Evolutionary conservation across 2,113 vertebrate species (phyloP), one percentile per base, ranked within the genome.

Genomic region (Oncorhynchus kisutch): DNA sequence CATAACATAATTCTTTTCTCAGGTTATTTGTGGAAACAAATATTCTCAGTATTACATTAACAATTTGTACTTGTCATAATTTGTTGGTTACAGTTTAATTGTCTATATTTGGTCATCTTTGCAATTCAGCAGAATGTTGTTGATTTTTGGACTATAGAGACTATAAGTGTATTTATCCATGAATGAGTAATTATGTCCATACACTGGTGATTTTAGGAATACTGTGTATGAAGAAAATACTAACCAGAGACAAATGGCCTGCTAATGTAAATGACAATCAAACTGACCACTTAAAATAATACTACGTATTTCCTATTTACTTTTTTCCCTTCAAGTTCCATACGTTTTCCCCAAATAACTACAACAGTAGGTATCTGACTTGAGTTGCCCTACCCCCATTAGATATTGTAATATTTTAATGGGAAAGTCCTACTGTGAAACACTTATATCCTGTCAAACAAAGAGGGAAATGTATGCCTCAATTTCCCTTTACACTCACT

Each of bases 191-290:
- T 31, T 31, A n/a, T 69, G 31, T 45, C 31, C 18, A 24, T 16
- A 45, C 67, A 69, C 67, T n/a, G 20, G 54, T 18, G 67, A n/a
- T 20, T 69, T 67, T 13, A 16, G 66, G 34, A 48, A 69, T 45
- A 14, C 22, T 29, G 24, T 29, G 22, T 71, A 57, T 54, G 49
- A 29, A 57, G 49, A 71, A 49, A 49, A n/a, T 51, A 29, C 45
- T 3, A 2, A 54, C 22, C 13, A 45, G 69, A 2, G 3, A 73
- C 62, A 16, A n/a, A 39, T 64, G 64, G 20, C 54, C 65, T 22
- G 71, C 14, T 77, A 67, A 70, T 76, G 14, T 75, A 72, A 67
- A 73, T 60, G 81, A 88, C 83, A 85, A 82, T 78, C 79, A 79
- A 73, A 78, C 45, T 11, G 48, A 67, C n/a, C 12, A 48, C 13